These are phyloP conservation scores for Arizona elegans DNA, from an alignment of 2,113 vertebrate species.

Conservation along the genomic window DNA sequence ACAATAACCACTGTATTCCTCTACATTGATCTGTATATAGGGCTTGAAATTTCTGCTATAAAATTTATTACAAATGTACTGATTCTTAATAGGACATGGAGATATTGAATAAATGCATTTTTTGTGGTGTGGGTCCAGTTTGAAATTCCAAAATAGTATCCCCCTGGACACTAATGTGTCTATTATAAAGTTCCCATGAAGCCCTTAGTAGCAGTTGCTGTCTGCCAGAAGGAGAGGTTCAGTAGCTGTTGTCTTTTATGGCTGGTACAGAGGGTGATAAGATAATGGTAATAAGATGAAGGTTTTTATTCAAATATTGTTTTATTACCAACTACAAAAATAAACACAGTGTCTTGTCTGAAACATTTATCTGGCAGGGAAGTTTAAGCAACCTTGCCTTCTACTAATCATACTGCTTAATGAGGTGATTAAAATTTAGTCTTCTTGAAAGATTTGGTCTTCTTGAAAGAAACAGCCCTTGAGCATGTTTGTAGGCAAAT, in stretches of 20 bases:
- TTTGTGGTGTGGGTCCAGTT: not conserved
- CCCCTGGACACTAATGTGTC: not conserved
- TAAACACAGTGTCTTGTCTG: not conserved
- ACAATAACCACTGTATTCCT: not conserved
- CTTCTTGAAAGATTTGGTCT: conserved; percentile 20
- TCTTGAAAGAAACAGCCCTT: not conserved
- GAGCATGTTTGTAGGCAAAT: not conserved
- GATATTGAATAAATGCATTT: not conserved
- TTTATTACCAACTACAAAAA: conserved; percentile 39
- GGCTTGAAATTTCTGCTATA: not conserved
- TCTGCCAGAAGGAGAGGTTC: conserved; percentile 1
- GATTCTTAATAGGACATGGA: not conserved
- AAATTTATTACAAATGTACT: not conserved
- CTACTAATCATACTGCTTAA: conserved; percentile 31
- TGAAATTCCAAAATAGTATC: not conserved
- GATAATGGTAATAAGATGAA: conserved; percentile 10
- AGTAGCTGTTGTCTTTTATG: conserved; percentile 29
- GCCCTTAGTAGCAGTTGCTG: not conserved
- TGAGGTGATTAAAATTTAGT: conserved; percentile 15
- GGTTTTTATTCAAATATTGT: conserved; percentile 37
- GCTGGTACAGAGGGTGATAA: not conserved
- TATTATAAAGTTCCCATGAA: not conserved
- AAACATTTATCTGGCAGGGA: conserved; percentile 26
- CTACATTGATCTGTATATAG: not conserved
- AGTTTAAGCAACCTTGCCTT: conserved; percentile 30